phyloP scores from a whole-genome alignment of 2,113 vertebrate species.

The Laticauda laticaudata region DNA sequence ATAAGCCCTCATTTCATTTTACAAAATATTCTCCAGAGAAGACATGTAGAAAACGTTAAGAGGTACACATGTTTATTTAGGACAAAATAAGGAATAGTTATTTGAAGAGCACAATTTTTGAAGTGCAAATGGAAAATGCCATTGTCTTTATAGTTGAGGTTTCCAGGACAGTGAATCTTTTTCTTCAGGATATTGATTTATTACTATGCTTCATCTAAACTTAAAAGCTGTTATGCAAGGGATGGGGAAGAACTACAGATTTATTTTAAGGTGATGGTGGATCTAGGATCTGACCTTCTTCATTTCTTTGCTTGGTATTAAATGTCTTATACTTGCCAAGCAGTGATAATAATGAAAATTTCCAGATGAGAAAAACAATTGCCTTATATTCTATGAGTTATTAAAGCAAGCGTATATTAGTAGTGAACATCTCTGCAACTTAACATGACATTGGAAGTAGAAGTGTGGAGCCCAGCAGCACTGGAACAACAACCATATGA shows the following conservation, averaged over 20 bases:
- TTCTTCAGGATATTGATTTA: not conserved
- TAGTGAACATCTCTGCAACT: not conserved
- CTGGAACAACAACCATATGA: too few species aligned
- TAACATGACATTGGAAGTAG: too few species aligned
- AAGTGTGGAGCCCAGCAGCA: too few species aligned
- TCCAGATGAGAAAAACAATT: not conserved
- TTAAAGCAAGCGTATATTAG: not conserved
- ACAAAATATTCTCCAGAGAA: not conserved
- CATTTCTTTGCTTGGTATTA: not conserved
- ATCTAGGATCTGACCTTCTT: not conserved
- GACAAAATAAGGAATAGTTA: not conserved
- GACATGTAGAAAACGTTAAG: not conserved
- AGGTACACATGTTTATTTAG: not conserved
- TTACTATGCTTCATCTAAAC: not conserved
- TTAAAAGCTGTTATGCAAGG: not conserved
- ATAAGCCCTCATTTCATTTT: not conserved
- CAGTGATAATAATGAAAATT: not conserved
- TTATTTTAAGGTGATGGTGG: not conserved
- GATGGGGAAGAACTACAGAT: not conserved
- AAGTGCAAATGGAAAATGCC: not conserved
- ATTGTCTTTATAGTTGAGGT: not conserved
- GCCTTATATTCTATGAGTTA: not conserved
- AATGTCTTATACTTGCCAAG: not conserved
- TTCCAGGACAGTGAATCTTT: rapidly evolving
- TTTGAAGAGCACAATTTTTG: too few species aligned